These are phyloP conservation scores for Andricus grossulariae DNA, from an alignment of 1,140 invertebrate genomes.

Conservation along the genomic window DNA sequence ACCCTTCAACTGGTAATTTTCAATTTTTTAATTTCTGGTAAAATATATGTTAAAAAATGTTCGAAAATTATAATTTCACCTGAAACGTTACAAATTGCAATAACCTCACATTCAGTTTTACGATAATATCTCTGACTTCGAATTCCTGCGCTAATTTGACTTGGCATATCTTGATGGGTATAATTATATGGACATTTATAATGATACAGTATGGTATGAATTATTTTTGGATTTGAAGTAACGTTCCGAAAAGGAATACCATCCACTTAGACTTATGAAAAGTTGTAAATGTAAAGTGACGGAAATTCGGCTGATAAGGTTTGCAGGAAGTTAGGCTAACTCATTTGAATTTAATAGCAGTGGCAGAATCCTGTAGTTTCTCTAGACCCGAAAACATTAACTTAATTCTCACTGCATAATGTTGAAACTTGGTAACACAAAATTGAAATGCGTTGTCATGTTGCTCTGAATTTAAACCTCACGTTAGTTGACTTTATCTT, in stretches of 20 bases:
- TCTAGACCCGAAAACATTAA: background rate
- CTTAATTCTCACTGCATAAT: background rate
- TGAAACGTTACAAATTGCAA: too few species aligned
- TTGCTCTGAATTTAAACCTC: too few species aligned
- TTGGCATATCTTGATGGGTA: background rate
- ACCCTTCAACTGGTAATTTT: too few species aligned
- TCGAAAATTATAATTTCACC: too few species aligned
- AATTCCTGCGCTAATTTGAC: background rate
- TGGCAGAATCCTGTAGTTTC: background rate
- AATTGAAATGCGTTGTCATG: too few species aligned
- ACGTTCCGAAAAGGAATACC: background rate
- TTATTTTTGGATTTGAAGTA: background rate
- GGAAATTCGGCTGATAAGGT: conserved; percentile 5
- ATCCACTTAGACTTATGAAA: background rate
- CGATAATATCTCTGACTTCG: too few species aligned
- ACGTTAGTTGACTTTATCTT: too few species aligned
- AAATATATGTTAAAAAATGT: too few species aligned
- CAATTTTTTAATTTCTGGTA: too few species aligned
- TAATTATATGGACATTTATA: conserved; percentile 6
- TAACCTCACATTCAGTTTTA: too few species aligned
- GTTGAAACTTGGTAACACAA: background rate
- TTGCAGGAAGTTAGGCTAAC: conserved; percentile 23
- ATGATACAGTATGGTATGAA: background rate
- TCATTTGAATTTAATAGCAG: conserved; percentile 27
- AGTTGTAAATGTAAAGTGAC: conserved; percentile 10